Percentiles rank a stretch among this genome's conserved stretches.
These are phyloP conservation scores for Solenodon paradoxus DNA, from an alignment of 2,113 vertebrate genomes.

Conservation along the genomic window DNA sequence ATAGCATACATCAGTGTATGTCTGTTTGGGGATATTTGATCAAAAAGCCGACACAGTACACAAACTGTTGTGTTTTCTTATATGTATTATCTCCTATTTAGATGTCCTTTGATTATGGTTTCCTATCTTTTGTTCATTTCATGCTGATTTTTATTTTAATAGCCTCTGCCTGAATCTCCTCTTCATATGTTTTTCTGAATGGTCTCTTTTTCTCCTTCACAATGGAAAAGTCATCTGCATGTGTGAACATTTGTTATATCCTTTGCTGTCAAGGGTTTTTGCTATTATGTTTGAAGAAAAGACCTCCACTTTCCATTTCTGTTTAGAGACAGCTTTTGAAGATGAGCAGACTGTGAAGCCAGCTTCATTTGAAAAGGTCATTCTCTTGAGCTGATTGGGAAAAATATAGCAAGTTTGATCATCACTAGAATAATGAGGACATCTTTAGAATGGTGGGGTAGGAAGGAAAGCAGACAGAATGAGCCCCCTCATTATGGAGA, in stretches of 20 bases:
- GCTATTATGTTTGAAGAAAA: slow-evolving; percentile 40
- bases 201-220: background rate
- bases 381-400: background rate
- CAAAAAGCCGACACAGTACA: background rate
- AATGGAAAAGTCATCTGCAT: slow-evolving; percentile 27
- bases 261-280: slow-evolving; percentile 41
- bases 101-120: background rate
- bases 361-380: slow-evolving; percentile 44
- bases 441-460: background rate
- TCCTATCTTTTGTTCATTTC: slow-evolving; percentile 26
- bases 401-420: background rate
- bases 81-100: background rate
- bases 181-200: background rate
- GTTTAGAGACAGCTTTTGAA: slow-evolving; percentile 34
- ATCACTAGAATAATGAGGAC: background rate
- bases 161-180: background rate
- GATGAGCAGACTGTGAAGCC: background rate
- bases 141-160: slow-evolving; percentile 18
- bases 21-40: background rate
- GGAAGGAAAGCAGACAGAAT: background rate
- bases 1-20: background rate
- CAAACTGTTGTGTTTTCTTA: background rate
- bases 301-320: background rate
- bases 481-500: background rate
- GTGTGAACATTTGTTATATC: background rate